Evolutionary conservation across 1,140 invertebrate species (phyloP).

Genomic region (Cydia pomonella): DNA sequence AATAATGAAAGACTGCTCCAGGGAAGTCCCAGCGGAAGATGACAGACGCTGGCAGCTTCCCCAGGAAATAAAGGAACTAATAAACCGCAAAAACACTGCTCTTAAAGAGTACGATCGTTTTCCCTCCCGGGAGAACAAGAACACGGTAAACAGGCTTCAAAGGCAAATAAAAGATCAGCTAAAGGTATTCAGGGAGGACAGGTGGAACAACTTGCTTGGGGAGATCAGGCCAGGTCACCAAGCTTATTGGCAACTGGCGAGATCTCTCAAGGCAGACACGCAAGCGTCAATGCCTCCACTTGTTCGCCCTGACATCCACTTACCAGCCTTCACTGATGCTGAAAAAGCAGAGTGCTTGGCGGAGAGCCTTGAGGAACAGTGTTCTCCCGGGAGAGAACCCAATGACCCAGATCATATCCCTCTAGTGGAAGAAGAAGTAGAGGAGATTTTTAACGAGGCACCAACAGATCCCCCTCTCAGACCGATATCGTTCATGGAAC

Average conservation of each 20-base stretch:
- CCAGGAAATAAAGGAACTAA: too few relatives aligned
- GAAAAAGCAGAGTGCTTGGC: constrained; percentile 18
- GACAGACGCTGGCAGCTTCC: neutral
- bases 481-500: too few relatives aligned
- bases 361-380: neutral
- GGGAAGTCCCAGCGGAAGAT: too few relatives aligned
- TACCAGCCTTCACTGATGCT: constrained; percentile 17
- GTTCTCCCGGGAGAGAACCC: neutral
- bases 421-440: too few relatives aligned
- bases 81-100: neutral
- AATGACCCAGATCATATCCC: too few relatives aligned
- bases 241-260: neutral
- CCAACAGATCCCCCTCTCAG: too few relatives aligned
- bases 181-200: neutral
- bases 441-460: too few relatives aligned
- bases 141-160: neutral
- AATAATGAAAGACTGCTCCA: too few relatives aligned
- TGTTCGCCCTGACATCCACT: neutral
- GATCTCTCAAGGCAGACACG: neutral
- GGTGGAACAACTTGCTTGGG: neutral
- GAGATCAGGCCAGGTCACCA: neutral
- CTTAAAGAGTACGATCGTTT: neutral
- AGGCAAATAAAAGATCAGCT: neutral
- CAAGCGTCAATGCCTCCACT: neutral
- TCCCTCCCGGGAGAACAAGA: neutral